Evolutionary conservation across 92 coral and sea anemone species (phyloP), one percentile per base, ranked within the genome.

Genomic region (Paramuricea clavata): DNA sequence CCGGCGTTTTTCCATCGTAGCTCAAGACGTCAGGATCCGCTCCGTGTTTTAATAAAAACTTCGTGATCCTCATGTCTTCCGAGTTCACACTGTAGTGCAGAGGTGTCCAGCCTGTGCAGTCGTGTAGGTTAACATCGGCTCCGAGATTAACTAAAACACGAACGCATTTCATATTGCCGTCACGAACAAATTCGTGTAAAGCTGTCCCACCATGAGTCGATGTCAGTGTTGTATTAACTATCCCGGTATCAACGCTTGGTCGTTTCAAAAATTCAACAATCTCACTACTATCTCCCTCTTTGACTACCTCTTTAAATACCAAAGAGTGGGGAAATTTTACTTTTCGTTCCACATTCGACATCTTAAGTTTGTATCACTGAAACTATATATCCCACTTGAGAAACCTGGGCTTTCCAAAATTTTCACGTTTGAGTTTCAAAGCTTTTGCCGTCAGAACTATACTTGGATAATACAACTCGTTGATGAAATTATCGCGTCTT

Each of bases 241-340:
- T 88, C 15, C 93, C 88, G 0, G 99, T 91, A 28, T 97, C 99
- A 21, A 97, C 99, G 47, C 99, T 97, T 1, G 99, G 99, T 5
- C 99, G 94, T 78, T 97, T 97, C 22, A 97, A 68, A 77, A 97
- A 97, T 82, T 89, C 86, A 59, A 89, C 67, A 94, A 97, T 97
- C 49, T 97, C 99, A 13, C 95, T 86, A 15, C 98, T 92, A 70
- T 97, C 99, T 67, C 99, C 99, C 50, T 94, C 99, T 86, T 94
- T 97, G 0, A 97, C 99, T 87, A 97, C 93, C 42, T 97, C 99
- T 41, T 93, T 93, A 42, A 97, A 97, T 0, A 97, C 99, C 42
- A 97, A 85, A 0, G 95, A 94, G 61, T 97, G 99, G 0, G 99
- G 99, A 64, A 97, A 97, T 61, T 94, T 97, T 19, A 97, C 99